phyloP scores from a whole-genome alignment of 2,797 vertebrate genomes.

The Scomberomorus guttatus region DNA sequence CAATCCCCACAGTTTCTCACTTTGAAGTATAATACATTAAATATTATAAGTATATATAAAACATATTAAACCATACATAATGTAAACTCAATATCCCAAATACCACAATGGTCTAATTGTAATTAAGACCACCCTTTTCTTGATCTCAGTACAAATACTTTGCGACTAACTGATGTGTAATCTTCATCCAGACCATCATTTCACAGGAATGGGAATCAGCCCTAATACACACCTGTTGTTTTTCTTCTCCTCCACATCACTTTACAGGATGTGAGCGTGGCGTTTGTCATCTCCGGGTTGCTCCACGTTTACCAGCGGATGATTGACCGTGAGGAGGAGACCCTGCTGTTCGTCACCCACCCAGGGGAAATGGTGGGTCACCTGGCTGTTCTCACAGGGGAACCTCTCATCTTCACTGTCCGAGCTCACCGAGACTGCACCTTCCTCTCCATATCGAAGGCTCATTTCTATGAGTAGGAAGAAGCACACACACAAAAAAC shows the following conservation, averaged over 20 bases:
- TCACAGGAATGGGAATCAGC: too few species aligned
- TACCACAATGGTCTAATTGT: neutral
- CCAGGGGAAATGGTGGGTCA: slow-evolving; percentile 96
- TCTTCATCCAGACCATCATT: neutral
- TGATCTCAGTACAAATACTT: too few species aligned
- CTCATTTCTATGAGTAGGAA: slow-evolving; percentile 95
- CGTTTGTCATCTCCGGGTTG: slow-evolving; percentile 92
- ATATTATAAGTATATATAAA: too few species aligned
- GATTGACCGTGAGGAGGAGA: slow-evolving; percentile 93
- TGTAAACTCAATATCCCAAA: too few species aligned
- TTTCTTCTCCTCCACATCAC: neutral
- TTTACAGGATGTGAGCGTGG: slow-evolving; percentile 91
- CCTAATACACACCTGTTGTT: neutral
- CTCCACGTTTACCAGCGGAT: slow-evolving; percentile 95
- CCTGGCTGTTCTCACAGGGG: slow-evolving; percentile 94
- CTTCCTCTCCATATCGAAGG: slow-evolving; percentile 94
- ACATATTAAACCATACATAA: too few species aligned
- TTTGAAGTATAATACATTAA: too few species aligned
- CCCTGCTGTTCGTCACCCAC: slow-evolving; percentile 92
- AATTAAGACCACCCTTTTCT: neutral
- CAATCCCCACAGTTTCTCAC: too few species aligned
- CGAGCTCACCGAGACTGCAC: slow-evolving; percentile 92
- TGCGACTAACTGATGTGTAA: neutral
- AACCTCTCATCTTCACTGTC: slow-evolving; percentile 95
- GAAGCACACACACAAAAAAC: neutral